Base-by-base conservation (phyloP, 2,888 invertebrate genomes). In the Rotaria macrura region DNA sequence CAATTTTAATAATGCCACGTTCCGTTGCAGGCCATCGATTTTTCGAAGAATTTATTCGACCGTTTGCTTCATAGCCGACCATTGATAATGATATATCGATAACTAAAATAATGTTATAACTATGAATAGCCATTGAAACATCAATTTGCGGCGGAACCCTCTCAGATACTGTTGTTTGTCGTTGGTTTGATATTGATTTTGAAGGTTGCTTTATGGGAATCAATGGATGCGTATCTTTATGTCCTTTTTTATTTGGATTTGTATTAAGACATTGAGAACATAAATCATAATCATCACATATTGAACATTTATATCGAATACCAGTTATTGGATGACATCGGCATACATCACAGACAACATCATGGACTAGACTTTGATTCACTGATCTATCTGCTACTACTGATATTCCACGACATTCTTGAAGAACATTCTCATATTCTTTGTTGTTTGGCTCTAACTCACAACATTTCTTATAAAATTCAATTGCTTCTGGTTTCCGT, bases 201-300 rank as follows among this genome's bases (percentile, higher is more conserved):
- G 40, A 43, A 38, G 38, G 79, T 79, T 79, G 79, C 43, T 79
- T 79, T 1, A 43, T 43, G 0, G 79, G 79, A n/a, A n/a, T 43
- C 12, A 79, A 43, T 79, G 79, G 12, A n/a, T 79, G 79, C 5
- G 79, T 79, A n/a, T 79, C 79, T 43, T 17, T 14, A 43, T 79
- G 79, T 79, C 79, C 79, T 79, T 79, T 79, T 17, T 79, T 23
- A 43, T 79, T 79, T 43, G 79, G 79, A 79, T 79, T 79, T 43
- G 79, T 43, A 14, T 25, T 43, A n/a, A 79, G 20, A 79, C 79
- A 79, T 40, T 79, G 43, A 3, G 79, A 79, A 43, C 79, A 79
- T n/a, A 79, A 40, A n/a, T 79, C 79, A 79, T 79, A 79, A 79
- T 79, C 79, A 5, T 43, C 40, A 79, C 79, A 79, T n/a, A 43